Evolutionary conservation across 2,113 vertebrate species (phyloP).

Genomic region (Pelvicachromis taeniatus): DNA sequence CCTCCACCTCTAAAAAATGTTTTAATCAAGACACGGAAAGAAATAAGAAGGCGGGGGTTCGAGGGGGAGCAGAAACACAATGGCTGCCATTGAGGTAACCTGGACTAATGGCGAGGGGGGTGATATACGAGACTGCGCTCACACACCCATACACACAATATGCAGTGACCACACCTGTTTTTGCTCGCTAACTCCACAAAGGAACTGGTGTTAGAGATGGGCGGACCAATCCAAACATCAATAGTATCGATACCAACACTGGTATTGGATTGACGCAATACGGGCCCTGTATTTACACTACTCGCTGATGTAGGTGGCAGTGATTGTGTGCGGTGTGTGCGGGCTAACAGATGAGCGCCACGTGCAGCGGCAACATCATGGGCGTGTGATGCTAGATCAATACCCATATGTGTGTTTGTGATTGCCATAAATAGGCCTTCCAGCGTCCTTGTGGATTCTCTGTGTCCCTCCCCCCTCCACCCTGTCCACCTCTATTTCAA

Average conservation of each 20-base stretch:
- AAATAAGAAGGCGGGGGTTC: background rate
- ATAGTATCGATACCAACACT: background rate
- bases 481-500: background rate
- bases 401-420: conserved; percentile 23
- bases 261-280: background rate
- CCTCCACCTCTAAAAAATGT: background rate
- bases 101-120: conserved; percentile 2
- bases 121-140: conserved; percentile 8
- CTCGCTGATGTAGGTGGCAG: background rate
- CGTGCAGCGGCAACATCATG: background rate
- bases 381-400: conserved; percentile 27
- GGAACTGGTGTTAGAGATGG: background rate
- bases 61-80: conserved; percentile 17
- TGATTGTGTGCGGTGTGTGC: background rate
- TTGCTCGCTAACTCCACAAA: conserved; percentile 2
- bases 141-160: background rate
- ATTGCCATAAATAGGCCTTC: conserved; percentile 6
- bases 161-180: conserved; percentile 12
- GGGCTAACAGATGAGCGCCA: conserved; percentile 8
- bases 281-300: background rate
- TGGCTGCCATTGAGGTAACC: conserved; percentile 46
- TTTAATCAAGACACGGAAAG: conserved; percentile 33
- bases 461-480: background rate
- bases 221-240: background rate
- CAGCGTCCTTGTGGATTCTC: conserved; percentile 4